Conservation (phyloP, 2,888 invertebrate genomes). For the Macroteleia sp. region DNA sequence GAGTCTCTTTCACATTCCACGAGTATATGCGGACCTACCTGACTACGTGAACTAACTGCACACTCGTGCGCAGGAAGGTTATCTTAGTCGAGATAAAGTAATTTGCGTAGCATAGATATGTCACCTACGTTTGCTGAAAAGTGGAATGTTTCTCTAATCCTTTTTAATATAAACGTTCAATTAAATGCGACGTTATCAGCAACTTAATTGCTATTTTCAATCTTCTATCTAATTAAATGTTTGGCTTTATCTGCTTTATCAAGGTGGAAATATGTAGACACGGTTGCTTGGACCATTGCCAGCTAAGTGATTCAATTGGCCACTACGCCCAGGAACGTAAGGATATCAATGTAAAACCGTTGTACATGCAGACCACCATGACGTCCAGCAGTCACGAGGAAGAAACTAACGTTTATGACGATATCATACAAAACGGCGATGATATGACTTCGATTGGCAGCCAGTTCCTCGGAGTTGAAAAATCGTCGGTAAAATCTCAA, state of each 20-base stretch:
- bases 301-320: constrained; percentile 86
- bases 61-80: constrained; percentile 32
- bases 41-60: constrained; percentile 48
- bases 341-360: constrained; percentile 79
- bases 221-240: constrained; percentile 10
- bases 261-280: constrained; percentile 95
- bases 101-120: constrained; percentile 46
- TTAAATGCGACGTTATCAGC: too few species aligned
- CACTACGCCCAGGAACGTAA: constrained; percentile 85
- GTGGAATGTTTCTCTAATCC: background rate
- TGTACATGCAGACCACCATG: constrained; percentile 81
- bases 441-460: constrained; percentile 83
- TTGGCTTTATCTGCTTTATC: constrained; percentile 14
- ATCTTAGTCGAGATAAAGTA: constrained; percentile 44
- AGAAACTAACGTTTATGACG: constrained; percentile 86
- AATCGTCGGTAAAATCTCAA: constrained; percentile 79
- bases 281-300: constrained; percentile 96
- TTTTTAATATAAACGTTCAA: too few species aligned
- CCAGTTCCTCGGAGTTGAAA: constrained; percentile 83
- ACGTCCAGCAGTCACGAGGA: constrained; percentile 79
- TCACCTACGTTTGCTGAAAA: constrained; percentile 17
- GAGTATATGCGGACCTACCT: constrained; percentile 41
- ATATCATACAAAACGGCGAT: constrained; percentile 86
- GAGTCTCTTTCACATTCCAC: constrained; percentile 58
- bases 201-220: too few species aligned